A percentile compares a stretch with the other conserved stretches of the same genome.
Evolutionary conservation across 2,888 invertebrate genomes (phyloP).

Genomic region (Zelleria hepariella): DNA sequence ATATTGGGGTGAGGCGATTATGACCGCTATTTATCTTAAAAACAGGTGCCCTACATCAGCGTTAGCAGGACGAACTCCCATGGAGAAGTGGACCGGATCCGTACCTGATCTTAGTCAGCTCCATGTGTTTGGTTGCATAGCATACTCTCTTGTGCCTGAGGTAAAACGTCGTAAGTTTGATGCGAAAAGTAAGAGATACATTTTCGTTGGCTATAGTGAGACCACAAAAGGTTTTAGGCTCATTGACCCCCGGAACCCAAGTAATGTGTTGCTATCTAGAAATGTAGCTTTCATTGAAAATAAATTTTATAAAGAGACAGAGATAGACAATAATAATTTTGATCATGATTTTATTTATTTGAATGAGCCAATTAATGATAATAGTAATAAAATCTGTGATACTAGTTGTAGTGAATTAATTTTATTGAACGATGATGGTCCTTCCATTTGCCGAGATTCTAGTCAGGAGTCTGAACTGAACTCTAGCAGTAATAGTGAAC

Average conservation of each 20-base stretch:
- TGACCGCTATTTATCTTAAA: neutral
- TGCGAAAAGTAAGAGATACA: neutral
- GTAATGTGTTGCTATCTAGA: neutral
- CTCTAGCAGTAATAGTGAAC: too few species aligned
- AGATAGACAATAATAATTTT: too few species aligned
- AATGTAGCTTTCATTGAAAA: neutral
- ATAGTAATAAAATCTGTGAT: too few species aligned
- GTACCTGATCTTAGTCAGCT: neutral
- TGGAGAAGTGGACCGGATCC: neutral
- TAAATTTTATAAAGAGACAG: neutral
- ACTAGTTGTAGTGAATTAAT: too few species aligned
- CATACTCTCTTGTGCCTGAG: neutral
- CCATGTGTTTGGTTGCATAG: neutral
- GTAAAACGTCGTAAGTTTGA: neutral
- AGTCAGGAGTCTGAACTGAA: too few species aligned
- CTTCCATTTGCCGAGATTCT: too few species aligned
- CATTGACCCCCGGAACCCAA: neutral
- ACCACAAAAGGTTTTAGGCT: neutral
- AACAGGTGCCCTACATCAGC: neutral
- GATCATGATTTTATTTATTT: too few species aligned
- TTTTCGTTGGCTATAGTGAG: neutral
- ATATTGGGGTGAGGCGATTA: neutral
- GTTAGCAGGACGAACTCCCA: neutral
- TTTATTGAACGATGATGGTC: too few species aligned
- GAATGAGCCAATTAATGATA: too few species aligned